Conservation (phyloP, 2,797 vertebrate species). For the Momotus momota region DNA sequence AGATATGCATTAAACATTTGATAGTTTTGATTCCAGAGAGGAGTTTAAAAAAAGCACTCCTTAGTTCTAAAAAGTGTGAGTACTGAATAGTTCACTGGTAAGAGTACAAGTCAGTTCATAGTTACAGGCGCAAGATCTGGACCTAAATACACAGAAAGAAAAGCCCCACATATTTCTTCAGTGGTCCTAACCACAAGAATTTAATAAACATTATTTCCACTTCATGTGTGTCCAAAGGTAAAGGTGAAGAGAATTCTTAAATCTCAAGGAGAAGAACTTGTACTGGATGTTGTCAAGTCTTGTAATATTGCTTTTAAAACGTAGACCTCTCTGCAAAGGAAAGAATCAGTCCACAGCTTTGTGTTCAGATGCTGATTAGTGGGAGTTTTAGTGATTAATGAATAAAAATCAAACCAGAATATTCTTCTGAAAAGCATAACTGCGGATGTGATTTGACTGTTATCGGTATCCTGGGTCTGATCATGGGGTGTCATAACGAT, state of each 20-base stretch:
- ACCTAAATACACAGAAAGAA: background rate
- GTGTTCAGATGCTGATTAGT: background rate
- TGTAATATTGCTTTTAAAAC: background rate
- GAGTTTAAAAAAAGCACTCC: background rate
- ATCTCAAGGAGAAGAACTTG: background rate
- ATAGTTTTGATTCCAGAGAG: slow-evolving; percentile 17
- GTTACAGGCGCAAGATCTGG: background rate
- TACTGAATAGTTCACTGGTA: background rate
- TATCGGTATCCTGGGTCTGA: background rate
- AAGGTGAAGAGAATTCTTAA: slow-evolving; percentile 36
- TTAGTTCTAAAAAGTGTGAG: slow-evolving; percentile 9
- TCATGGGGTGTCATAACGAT: background rate
- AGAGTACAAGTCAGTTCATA: background rate
- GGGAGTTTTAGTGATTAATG: background rate
- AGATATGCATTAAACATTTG: slow-evolving; percentile 1
- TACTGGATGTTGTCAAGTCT: background rate
- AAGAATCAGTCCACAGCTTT: background rate
- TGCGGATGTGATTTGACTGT: background rate
- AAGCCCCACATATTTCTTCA: background rate
- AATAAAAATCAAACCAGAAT: background rate
- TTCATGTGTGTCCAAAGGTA: slow-evolving; percentile 35
- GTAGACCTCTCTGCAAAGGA: background rate
- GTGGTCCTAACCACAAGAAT: background rate
- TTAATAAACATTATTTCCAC: slow-evolving; percentile 26
- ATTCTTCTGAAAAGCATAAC: background rate